phyloP scores from a whole-genome alignment of 2,113 vertebrate genomes.

The Saimiri boliviensis region DNA sequence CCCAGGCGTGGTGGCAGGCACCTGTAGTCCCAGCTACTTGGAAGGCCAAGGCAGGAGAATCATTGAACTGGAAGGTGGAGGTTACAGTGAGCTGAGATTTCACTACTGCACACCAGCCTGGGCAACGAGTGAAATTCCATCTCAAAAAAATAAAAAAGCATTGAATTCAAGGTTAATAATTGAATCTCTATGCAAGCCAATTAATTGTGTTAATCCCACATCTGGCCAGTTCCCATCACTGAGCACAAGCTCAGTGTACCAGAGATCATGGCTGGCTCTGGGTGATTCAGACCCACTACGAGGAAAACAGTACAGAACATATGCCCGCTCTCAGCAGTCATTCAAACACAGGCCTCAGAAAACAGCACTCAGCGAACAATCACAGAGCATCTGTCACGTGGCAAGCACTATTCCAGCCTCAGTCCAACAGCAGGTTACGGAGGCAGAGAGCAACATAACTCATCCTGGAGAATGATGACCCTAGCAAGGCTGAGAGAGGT shows the following conservation, averaged over 20 bases:
- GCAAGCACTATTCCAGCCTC: background rate
- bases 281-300: background rate
- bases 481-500: background rate
- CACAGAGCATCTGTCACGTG: background rate
- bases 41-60: too few species aligned
- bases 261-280: background rate
- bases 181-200: background rate
- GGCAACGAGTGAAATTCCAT: too few species aligned
- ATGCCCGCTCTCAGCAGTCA: background rate
- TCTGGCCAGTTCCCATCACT: background rate
- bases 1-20: rapidly evolving
- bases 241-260: background rate
- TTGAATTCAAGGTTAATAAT: background rate
- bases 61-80: too few species aligned
- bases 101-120: too few species aligned
- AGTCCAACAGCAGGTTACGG: background rate
- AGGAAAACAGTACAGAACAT: background rate
- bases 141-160: background rate
- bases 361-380: background rate
- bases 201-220: slow-evolving; percentile 10
- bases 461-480: background rate
- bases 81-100: too few species aligned
- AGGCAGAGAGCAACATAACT: background rate
- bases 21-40: too few species aligned
- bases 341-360: background rate